Evolutionary conservation across 1,140 invertebrate species (phyloP), one percentile per base, ranked within the genome.

Genomic region (Wasmannia auropunctata): DNA sequence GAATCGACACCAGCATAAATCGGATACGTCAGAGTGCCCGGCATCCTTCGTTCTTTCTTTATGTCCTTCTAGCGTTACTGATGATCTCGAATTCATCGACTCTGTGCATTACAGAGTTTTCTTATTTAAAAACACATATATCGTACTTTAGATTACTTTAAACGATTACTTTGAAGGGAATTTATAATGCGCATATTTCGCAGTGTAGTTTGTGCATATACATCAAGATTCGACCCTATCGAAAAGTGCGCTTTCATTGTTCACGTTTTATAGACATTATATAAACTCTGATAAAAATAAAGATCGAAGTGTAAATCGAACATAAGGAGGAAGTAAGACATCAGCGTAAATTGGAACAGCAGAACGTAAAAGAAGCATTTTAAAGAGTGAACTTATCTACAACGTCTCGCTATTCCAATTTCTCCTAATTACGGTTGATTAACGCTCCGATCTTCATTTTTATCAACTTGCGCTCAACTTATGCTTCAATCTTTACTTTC

Each of bases 1-100:
- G 92, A 77, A 87, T 94, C 94, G 19, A 94, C 93, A 58, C 93
- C 94, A 46, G 93, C 94, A 80, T 95, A 95, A 80, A 95, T 95
- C 65, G 94, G 94, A 91, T 94, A 94, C 16, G 93, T 94, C 87
- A 95, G 86, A 56, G 94, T 94, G 40, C 93, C 93, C 85, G 94
- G 94, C 94, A 95, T 95, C 75, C 91, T 94, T 49, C 16, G 10
- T 69, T 75, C 56, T 85, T 85, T 49, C 37, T 75, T 40, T 62
- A n/a, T 56, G 54, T 34, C 25, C 11, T 7, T 46, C 0, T 43
- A 62, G 25, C 46, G 22, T 75, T 65, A 49, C 14, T 16, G 31
- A 11, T 16, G 31, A 11, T 46, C 25, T 69, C 40, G 49, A 19
- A 22, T 46, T 75, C 49, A 69, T 34, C 74, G 22, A 86, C 31